Conservation (phyloP, 2,113 vertebrate genomes). For the Tretioscincus oriximinensis region DNA sequence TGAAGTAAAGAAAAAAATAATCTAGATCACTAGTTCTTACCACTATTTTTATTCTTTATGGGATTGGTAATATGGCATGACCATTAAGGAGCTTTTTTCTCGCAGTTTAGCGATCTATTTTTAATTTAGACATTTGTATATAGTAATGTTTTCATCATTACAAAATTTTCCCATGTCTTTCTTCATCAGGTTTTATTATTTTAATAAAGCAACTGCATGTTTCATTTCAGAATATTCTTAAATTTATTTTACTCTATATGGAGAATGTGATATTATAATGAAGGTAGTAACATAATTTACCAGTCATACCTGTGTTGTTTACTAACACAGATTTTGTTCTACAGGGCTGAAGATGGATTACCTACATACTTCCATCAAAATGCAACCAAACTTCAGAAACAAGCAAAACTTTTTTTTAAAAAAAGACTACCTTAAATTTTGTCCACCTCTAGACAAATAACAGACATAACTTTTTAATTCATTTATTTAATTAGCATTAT, state of each 20-base stretch:
- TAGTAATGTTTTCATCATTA: slow-evolving; percentile 9
- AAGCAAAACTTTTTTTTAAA: too few species aligned
- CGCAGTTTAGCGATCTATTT: slow-evolving; percentile 27
- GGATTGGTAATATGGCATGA: slow-evolving; percentile 38
- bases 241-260: too few species aligned
- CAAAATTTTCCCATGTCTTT: slow-evolving; percentile 22
- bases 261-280: slow-evolving; percentile 31
- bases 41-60: slow-evolving; percentile 8
- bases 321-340: background rate
- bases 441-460: too few species aligned
- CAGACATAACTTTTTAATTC: too few species aligned
- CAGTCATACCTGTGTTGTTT: background rate
- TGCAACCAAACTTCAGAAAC: too few species aligned
- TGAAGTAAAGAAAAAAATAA: slow-evolving; percentile 6
- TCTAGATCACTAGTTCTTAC: background rate
- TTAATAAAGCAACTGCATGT: slow-evolving; percentile 35
- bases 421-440: too few species aligned
- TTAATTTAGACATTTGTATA: slow-evolving; percentile 27
- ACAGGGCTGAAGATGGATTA: too few species aligned
- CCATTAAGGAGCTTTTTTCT: slow-evolving; percentile 15
- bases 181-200: slow-evolving; percentile 41
- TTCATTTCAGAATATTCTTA: slow-evolving; percentile 36
- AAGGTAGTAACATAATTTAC: slow-evolving; percentile 18
- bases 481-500: too few species aligned
- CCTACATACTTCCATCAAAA: too few species aligned